phyloP scores from a whole-genome alignment of 2,888 invertebrate species.

The Kuschelorhynchus macadamiae region DNA sequence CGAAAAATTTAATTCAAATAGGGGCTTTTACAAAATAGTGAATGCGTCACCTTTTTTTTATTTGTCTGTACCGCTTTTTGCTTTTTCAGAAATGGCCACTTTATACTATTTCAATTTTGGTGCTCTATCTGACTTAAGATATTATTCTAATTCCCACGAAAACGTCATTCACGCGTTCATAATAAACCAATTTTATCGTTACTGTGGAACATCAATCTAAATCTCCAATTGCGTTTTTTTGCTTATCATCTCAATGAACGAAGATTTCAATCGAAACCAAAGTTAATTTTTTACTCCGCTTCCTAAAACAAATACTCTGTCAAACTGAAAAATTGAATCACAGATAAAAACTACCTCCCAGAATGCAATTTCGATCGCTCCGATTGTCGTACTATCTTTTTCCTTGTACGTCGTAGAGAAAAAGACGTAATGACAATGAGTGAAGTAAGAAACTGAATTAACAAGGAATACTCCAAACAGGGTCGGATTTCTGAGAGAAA shows the following conservation, averaged over 20 bases:
- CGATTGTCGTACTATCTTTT: slow-evolving; percentile 14
- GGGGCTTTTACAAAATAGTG: no score
- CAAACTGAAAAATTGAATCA: slow-evolving; percentile 30
- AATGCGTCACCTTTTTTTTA: no score
- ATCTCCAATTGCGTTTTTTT: slow-evolving; percentile 16
- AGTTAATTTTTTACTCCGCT: slow-evolving; percentile 24
- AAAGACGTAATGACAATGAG: slow-evolving; percentile 7
- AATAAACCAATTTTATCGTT: slow-evolving; percentile 38
- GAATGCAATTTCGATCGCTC: slow-evolving; percentile 8
- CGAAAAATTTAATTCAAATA: no score
- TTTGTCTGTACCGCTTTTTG: no score
- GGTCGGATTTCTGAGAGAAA: neutral
- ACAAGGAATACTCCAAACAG: slow-evolving; percentile 7
- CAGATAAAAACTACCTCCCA: slow-evolving; percentile 43
- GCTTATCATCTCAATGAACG: slow-evolving; percentile 34
- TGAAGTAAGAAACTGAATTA: slow-evolving; percentile 2
- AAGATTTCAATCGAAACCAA: slow-evolving; percentile 38
- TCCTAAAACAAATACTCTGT: slow-evolving; percentile 40
- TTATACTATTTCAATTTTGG: no score
- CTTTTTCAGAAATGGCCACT: no score
- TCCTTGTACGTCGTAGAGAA: slow-evolving; percentile 23
- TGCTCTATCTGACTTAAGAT: no score
- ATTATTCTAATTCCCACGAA: slow-evolving; percentile 21
- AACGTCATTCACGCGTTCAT: slow-evolving; percentile 20
- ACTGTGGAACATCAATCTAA: slow-evolving; percentile 26